phyloP scores from a whole-genome alignment of 2,888 invertebrate genomes.

The Lochmaea capreae region DNA sequence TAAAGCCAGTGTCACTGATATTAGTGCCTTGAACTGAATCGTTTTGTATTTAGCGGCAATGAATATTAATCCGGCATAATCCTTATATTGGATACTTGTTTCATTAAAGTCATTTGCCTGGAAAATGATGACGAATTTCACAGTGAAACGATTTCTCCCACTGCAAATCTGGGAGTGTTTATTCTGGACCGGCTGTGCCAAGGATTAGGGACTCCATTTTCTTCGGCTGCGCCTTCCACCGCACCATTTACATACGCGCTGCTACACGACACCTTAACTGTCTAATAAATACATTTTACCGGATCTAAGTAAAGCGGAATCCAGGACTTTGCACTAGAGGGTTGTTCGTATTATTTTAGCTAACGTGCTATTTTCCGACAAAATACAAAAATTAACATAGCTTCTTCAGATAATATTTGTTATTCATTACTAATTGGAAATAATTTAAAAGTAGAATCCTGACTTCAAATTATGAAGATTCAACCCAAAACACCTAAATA shows the following conservation, averaged over 20 bases:
- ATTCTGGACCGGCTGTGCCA: slow-evolving; percentile 57
- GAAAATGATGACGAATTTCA: slow-evolving; percentile 45
- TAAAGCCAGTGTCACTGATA: no score
- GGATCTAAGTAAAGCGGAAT: slow-evolving; percentile 35
- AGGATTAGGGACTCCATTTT: slow-evolving; percentile 60
- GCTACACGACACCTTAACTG: slow-evolving; percentile 47
- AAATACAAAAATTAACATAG: not conserved
- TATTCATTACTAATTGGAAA: no score
- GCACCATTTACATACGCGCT: slow-evolving; percentile 55
- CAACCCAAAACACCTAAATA: no score
- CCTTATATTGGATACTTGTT: slow-evolving; percentile 37
- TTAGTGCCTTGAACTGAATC: no score
- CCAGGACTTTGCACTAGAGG: slow-evolving; percentile 27
- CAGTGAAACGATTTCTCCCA: slow-evolving; percentile 43
- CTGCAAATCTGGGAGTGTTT: slow-evolving; percentile 59
- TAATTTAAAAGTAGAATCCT: no score
- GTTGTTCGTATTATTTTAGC: slow-evolving; percentile 33
- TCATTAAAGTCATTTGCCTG: slow-evolving; percentile 41
- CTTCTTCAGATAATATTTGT: no score
- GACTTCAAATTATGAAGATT: no score
- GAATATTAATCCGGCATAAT: slow-evolving; percentile 36
- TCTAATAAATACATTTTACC: slow-evolving; percentile 47
- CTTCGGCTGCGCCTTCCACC: slow-evolving; percentile 56
- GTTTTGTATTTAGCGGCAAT: slow-evolving; percentile 29
- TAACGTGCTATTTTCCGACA: not conserved